Conservation (phyloP, 2,113 vertebrate genomes). For the Pangasianodon gigas region DNA sequence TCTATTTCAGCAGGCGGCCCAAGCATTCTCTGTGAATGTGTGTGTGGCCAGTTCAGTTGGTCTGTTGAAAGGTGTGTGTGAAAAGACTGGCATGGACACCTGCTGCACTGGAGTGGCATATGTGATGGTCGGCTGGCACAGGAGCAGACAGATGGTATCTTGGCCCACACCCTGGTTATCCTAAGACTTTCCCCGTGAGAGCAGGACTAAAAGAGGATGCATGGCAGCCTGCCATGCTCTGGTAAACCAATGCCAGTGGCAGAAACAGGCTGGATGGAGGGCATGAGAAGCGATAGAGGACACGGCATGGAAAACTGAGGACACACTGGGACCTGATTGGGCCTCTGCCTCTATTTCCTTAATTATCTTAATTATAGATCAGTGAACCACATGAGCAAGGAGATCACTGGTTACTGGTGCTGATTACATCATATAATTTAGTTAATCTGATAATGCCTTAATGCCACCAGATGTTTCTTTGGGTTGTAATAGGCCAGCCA, state of each 20-base stretch:
- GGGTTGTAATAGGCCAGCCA: slow-evolving; percentile 3
- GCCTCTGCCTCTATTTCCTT: slow-evolving; percentile 19
- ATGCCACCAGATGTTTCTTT: slow-evolving; percentile 47
- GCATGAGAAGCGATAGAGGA: background rate
- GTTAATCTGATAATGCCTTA: slow-evolving; percentile 46
- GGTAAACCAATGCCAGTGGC: background rate
- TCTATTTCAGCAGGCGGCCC: background rate
- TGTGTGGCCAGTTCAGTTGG: slow-evolving; percentile 28
- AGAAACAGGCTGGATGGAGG: background rate
- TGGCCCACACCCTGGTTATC: slow-evolving; percentile 27
- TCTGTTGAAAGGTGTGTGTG: slow-evolving; percentile 12
- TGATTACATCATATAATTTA: slow-evolving; percentile 45
- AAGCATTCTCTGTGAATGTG: background rate
- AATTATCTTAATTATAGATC: slow-evolving; percentile 42
- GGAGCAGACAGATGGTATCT: slow-evolving; percentile 5
- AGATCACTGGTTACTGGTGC: slow-evolving; percentile 4
- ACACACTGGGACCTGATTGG: background rate
- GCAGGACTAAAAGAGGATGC: background rate
- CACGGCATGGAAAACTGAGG: slow-evolving; percentile 19
- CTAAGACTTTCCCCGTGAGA: background rate
- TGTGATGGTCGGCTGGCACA: slow-evolving; percentile 29
- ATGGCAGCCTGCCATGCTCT: background rate
- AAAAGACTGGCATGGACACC: slow-evolving; percentile 43
- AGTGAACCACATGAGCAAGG: slow-evolving; percentile 1
- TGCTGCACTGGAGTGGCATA: slow-evolving; percentile 36